These are phyloP conservation scores for Hirtodrosophila duncani DNA, from an alignment of 2,888 invertebrate genomes.

Conservation along the genomic window DNA sequence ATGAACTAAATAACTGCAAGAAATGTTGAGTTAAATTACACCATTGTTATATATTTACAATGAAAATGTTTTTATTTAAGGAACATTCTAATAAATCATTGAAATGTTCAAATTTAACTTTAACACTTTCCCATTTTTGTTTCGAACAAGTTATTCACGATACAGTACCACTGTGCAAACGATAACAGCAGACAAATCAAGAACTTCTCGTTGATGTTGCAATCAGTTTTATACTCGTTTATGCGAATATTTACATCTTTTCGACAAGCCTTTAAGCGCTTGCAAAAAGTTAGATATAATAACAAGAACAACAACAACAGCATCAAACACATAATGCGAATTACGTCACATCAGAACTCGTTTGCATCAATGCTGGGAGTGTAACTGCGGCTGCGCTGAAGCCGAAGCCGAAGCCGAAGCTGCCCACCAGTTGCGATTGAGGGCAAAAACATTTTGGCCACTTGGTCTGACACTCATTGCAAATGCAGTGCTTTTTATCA, in stretches of 20 bases:
- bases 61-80: too few relatives aligned
- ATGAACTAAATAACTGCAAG: too few relatives aligned
- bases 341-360: slow-evolving; percentile 69
- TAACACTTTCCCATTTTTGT: too few relatives aligned
- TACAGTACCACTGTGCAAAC: slow-evolving; percentile 21
- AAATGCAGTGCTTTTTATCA: slow-evolving; percentile 56
- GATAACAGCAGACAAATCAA: slow-evolving; percentile 24
- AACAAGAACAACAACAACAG: slow-evolving; percentile 17
- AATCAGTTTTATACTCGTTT: slow-evolving; percentile 24
- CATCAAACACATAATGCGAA: slow-evolving; percentile 21
- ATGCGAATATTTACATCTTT: slow-evolving; percentile 28
- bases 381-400: slow-evolving; percentile 13
- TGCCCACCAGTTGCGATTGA: slow-evolving; percentile 36
- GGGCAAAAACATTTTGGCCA: slow-evolving; percentile 39
- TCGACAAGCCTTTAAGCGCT: slow-evolving; percentile 49
- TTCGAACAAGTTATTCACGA: neutral
- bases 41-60: too few relatives aligned
- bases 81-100: too few relatives aligned
- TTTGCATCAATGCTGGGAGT: slow-evolving; percentile 53
- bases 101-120: too few relatives aligned
- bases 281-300: slow-evolving; percentile 37
- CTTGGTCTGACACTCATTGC: slow-evolving; percentile 42
- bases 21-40: too few relatives aligned
- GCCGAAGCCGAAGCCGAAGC: slow-evolving; percentile 14
- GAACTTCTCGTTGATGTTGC: slow-evolving; percentile 58